phyloP scores from a whole-genome alignment of 2,888 invertebrate species.

The Aleiodes alternator region DNA sequence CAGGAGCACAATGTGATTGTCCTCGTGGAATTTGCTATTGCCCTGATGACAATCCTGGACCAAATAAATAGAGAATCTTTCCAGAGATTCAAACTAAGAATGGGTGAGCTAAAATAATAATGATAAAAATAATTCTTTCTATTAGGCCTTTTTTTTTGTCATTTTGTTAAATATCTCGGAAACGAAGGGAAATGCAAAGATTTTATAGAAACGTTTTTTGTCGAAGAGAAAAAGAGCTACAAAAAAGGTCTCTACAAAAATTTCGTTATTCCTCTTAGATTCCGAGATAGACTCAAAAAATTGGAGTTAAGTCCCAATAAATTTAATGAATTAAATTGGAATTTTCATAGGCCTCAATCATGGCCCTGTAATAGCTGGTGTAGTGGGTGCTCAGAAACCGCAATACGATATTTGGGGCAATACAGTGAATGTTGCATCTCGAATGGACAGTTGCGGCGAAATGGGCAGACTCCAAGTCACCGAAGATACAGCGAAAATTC shows the following conservation, averaged over 20 bases:
- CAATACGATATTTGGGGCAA: constrained; percentile 99
- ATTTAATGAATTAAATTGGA: too few species aligned
- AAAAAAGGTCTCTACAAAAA: too few species aligned
- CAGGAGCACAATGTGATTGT: constrained; percentile 92
- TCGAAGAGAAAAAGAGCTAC: too few species aligned
- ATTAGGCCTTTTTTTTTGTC: too few species aligned
- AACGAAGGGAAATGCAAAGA: too few species aligned
- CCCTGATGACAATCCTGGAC: constrained; percentile 93
- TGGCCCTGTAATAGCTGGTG: constrained; percentile 96
- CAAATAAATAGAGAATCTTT: constrained; percentile 98
- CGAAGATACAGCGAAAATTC: constrained; percentile 87
- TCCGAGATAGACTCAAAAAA: too few species aligned
- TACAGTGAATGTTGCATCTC: constrained; percentile 96
- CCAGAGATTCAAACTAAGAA: constrained; percentile 95
- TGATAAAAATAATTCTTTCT: too few species aligned
- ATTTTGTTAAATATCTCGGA: too few species aligned
- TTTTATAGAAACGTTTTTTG: too few species aligned
- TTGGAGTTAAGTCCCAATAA: too few species aligned
- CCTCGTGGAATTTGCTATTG: constrained; percentile 95
- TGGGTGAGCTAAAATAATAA: constrained; percentile 80
- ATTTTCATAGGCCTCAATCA: constrained; percentile 84
- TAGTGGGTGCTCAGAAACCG: constrained; percentile 97
- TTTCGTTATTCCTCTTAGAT: too few species aligned
- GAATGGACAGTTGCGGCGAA: constrained; percentile 97
- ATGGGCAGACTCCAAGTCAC: constrained; percentile 92